phyloP scores from a whole-genome alignment of 2,113 vertebrate species.

The Cyprinodon brontotheroides region DNA sequence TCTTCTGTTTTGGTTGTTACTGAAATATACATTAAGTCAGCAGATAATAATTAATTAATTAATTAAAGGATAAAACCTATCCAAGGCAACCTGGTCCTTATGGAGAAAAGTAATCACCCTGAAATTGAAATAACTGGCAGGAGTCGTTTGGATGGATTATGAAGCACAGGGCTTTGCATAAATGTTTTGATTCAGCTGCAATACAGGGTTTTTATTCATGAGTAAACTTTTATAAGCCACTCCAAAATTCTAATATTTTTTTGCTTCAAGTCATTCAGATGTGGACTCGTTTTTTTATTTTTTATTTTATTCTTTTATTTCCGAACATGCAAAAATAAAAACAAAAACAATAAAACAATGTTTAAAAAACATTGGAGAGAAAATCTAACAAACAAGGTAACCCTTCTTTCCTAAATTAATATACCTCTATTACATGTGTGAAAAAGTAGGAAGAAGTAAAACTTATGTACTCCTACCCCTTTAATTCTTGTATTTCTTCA shows the following conservation, averaged over 20 bases:
- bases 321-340: no score
- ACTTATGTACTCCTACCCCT: no score
- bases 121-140: neutral
- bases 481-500: neutral
- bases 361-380: no score
- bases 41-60: neutral
- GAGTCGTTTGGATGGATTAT: neutral
- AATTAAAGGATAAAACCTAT: neutral
- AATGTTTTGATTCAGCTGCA: neutral
- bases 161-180: neutral
- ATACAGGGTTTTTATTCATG: neutral
- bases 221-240: neutral
- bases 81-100: neutral
- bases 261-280: no score
- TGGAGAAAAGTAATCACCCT: neutral
- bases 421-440: no score
- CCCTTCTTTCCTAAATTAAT: no score
- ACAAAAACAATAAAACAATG: no score
- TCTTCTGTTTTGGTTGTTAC: neutral
- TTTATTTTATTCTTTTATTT: no score
- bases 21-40: neutral
- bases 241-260: neutral
- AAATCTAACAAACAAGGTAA: no score
- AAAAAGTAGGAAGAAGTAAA: no score
- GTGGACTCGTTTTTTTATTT: no score